Evolutionary conservation across 2,113 vertebrate genomes (phyloP), one percentile per base, ranked within the genome.

Genomic region (Cairina moschata): DNA sequence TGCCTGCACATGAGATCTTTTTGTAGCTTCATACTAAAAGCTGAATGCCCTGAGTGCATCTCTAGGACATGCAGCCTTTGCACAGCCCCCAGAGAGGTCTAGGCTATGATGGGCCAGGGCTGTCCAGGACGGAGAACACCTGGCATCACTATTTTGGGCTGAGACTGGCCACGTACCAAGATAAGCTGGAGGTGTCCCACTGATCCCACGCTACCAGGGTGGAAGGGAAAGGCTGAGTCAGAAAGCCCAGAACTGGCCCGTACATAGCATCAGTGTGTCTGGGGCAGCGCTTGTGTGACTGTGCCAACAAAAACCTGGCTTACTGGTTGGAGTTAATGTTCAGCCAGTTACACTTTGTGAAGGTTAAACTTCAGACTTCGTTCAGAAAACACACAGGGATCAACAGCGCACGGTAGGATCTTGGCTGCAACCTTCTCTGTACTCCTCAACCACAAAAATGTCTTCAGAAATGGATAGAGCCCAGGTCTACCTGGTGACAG

Each of bases 401-500:
- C 11, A 71, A 46, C 17, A 11, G 58, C 1, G 8, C 83, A 40
- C 0, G 1, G 7, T 5, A 44, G 34, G 76, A 29, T 32, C 86
- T 73, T 63, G 36, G 73, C 52, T 81, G 48, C 65, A 84, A 42
- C 42, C 17, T 84, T 11, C 73, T 59, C 46, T 59, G 56, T 89
- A 23, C 46, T 56, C 48, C 52, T 66, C 80, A 62, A 8, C 66
- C 86, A 58, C 80, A 88, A n/a, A 63, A 56, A 23, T n/a, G 9
- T 17, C 88, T 56, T 55, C 83, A 88, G 92, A 60, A 50, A 85
- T 67, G 84, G 88, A 65, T 40, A 34, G 76, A 69, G 40, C 83
- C 50, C 68, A 36, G 38, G 87, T 91, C 26, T 97, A 96, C 82
- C 88, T 96, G 88, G 94, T 97, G 74, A 96, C 95, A 48, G 97